Evolutionary conservation across 2,797 vertebrate species (phyloP), one percentile per base, ranked within the genome.

Genomic region (Perodicticus potto): DNA sequence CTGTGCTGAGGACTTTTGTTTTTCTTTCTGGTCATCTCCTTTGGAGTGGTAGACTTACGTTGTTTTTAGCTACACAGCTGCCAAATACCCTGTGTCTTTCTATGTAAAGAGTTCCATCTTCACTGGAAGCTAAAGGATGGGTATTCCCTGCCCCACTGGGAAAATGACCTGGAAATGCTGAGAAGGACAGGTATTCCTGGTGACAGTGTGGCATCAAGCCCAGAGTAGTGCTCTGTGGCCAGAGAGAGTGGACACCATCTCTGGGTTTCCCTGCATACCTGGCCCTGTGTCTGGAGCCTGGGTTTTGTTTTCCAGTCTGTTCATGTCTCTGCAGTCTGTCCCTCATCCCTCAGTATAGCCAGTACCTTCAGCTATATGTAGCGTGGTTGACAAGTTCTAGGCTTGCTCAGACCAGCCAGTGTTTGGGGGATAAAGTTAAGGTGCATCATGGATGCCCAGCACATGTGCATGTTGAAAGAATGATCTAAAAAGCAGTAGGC

Each of bases 181-280:
- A 27, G 81, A 53, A 89, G 63, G 63, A 63, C 3, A 49, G 25
- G 6, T 5, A 5, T n/a, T 32, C 40, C 53, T 23, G 4, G 23
- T 40, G 17, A 59, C 57, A 11, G 81, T 7, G 2, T 20, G 29
- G 72, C 34, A 1, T 73, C 34, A 13, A 45, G 29, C 57, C 20
- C n/a, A 6, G 57, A 65, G 22, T 13, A 10, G 1, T 34, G 29
- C 32, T 73, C 27, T 1, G 1, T 65, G 55, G 25, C 43, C 16
- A 1, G 0, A 22, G 16, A 17, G 0, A 20, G 34, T 23, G 8
- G 32, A 74, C 37, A 3, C 5, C 0, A 1, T 67, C 20, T 69
- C 49, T 40, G 25, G 27, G 5, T 23, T 13, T 43, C 29, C 74
- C 22, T 0, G 0, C 37, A 34, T 1, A 16, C 12, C 37, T 3